Evolutionary conservation across 1,140 invertebrate genomes (phyloP).

Genomic region (Epicauta chinensis): DNA sequence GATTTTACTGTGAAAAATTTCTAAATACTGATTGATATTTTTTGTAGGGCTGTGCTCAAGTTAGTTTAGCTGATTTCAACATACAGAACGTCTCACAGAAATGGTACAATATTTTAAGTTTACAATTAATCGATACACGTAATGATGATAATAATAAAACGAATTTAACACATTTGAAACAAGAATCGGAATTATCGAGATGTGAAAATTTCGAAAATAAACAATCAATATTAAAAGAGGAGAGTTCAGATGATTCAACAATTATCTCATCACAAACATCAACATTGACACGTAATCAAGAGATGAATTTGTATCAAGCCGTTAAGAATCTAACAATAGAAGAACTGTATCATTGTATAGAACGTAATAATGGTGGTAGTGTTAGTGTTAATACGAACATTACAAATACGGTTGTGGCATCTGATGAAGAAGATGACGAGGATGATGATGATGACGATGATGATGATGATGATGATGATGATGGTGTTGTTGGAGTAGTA

Average conservation of each 20-base stretch:
- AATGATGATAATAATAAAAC: conserved; percentile 10
- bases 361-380: conserved; percentile 50
- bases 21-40: no score
- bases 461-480: conserved; percentile 48
- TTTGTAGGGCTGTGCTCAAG: conserved; percentile 93
- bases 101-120: conserved; percentile 93
- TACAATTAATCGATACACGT: conserved; percentile 69
- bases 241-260: conserved; percentile 94
- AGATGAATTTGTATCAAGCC: conserved; percentile 50
- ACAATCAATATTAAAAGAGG: conserved; percentile 55
- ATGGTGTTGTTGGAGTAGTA: conserved; percentile 47
- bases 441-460: conserved; percentile 54
- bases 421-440: conserved; percentile 52
- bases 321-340: conserved; percentile 54
- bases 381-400: conserved; percentile 48
- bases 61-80: conserved; percentile 91
- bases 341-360: conserved; percentile 50
- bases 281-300: conserved; percentile 87
- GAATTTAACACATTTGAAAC: conserved; percentile 23
- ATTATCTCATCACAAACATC: conserved; percentile 95
- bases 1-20: no score
- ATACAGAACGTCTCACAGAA: conserved; percentile 71
- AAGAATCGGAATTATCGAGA: conserved; percentile 33
- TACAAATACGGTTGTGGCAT: no score
- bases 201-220: conserved; percentile 31